Percentiles rank a stretch among this genome's conserved stretches.
These are phyloP conservation scores for Nasonovia ribisnigri DNA, from an alignment of 2,888 invertebrate genomes.

Conservation along the genomic window DNA sequence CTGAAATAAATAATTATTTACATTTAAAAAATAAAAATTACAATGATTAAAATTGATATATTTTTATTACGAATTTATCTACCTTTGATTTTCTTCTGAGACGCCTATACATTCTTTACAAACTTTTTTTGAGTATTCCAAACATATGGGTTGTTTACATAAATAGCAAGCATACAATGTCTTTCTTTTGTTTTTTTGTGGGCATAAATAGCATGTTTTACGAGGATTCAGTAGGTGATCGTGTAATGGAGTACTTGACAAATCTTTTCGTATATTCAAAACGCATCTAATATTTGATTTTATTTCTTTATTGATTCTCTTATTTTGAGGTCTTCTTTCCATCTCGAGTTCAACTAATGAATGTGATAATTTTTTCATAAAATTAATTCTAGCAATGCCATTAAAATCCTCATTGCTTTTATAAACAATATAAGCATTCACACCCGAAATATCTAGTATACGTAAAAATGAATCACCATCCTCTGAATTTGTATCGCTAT, in stretches of 20 bases:
- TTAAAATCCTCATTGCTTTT: background rate
- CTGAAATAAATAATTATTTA: background rate
- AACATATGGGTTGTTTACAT: slow-evolving; percentile 36
- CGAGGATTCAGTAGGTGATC: slow-evolving; percentile 24
- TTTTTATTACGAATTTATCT: slow-evolving; percentile 29
- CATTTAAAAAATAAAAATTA: slow-evolving; percentile 43
- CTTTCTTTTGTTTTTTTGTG: slow-evolving; percentile 42
- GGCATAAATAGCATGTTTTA: slow-evolving; percentile 36
- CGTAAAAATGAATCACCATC: too few species aligned
- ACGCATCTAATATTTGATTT: slow-evolving; percentile 40
- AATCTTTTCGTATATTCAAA: slow-evolving; percentile 27
- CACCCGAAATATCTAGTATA: slow-evolving; percentile 63
- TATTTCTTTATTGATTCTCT: slow-evolving; percentile 20
- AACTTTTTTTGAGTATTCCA: slow-evolving; percentile 34
- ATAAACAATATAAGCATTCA: slow-evolving; percentile 40
- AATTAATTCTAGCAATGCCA: slow-evolving; percentile 25
- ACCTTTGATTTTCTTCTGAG: slow-evolving; percentile 15
- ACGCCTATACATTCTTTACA: slow-evolving; percentile 35
- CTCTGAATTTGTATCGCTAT: too few species aligned
- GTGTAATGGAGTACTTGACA: slow-evolving; percentile 47
- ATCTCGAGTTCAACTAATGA: slow-evolving; percentile 34
- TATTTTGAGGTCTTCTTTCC: slow-evolving; percentile 49
- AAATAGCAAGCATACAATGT: slow-evolving; percentile 34
- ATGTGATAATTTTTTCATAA: slow-evolving; percentile 35
- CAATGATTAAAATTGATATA: slow-evolving; percentile 40